Conservation (phyloP, 2,113 vertebrate genomes). For the Lucifuga dentata region DNA sequence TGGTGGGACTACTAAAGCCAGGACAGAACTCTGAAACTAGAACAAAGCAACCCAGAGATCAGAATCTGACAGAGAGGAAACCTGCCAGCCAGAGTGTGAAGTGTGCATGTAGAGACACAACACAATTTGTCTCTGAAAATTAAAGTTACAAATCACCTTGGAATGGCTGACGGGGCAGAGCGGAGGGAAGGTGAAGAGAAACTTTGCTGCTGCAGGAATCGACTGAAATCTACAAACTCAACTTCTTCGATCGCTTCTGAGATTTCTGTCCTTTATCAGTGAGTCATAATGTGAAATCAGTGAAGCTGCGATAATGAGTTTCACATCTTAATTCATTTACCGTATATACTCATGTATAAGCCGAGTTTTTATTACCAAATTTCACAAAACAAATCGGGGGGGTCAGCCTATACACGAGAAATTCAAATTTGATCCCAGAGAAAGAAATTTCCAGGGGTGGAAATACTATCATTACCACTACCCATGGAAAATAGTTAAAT, state of each 20-base stretch:
- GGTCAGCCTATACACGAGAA: too few relatives aligned
- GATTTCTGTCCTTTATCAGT: background rate
- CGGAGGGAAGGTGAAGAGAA: background rate
- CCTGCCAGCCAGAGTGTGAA: constrained; percentile 1
- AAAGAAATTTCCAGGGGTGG: too few relatives aligned
- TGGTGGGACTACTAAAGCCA: constrained; percentile 24
- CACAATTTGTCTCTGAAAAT: background rate
- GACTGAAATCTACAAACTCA: background rate
- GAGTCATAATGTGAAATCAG: background rate
- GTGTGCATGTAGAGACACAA: background rate
- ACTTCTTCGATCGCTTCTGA: background rate
- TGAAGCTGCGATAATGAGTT: constrained; percentile 19
- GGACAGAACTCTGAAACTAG: background rate
- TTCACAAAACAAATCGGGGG: too few relatives aligned
- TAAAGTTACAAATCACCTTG: background rate
- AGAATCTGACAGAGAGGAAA: background rate
- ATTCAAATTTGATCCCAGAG: too few relatives aligned
- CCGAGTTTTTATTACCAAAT: too few relatives aligned
- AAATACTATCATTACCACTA: too few relatives aligned
- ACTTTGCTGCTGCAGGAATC: background rate
- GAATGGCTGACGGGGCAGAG: background rate
- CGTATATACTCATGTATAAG: too few relatives aligned
- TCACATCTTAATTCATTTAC: too few relatives aligned
- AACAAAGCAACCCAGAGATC: too few relatives aligned
- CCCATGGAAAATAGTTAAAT: too few relatives aligned